Evolutionary conservation across 2,888 invertebrate genomes (phyloP).

Genomic region (Beris chalybata): DNA sequence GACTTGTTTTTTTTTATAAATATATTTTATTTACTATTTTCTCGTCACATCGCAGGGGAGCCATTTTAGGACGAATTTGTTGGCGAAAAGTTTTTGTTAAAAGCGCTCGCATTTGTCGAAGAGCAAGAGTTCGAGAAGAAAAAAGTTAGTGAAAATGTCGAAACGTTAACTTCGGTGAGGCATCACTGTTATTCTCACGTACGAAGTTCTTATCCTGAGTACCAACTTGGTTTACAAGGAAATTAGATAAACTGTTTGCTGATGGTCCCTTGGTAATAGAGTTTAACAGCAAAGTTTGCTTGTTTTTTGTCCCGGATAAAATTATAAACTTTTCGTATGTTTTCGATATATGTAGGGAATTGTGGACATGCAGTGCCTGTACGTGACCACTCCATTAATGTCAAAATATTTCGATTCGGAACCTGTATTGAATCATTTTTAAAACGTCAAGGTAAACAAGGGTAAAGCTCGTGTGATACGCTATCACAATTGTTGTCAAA

Average conservation of each 20-base stretch:
- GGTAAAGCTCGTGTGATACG: too few relatives aligned
- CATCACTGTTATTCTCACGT: slow-evolving; percentile 17
- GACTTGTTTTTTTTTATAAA: too few relatives aligned
- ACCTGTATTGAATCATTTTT: too few relatives aligned
- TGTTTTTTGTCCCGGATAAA: slow-evolving; percentile 18
- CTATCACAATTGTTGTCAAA: too few relatives aligned
- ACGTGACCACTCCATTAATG: too few relatives aligned
- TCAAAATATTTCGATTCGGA: too few relatives aligned
- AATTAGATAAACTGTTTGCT: slow-evolving; percentile 38
- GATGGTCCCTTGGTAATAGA: slow-evolving; percentile 32
- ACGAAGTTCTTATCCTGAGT: slow-evolving; percentile 20
- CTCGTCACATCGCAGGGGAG: too few relatives aligned
- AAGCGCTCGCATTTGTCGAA: slow-evolving; percentile 17
- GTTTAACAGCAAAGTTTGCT: slow-evolving; percentile 32
- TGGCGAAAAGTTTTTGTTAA: background rate
- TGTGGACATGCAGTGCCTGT: too few relatives aligned
- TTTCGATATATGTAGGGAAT: slow-evolving; percentile 8
- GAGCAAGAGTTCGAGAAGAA: slow-evolving; percentile 17
- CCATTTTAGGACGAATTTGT: too few relatives aligned
- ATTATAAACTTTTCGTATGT: slow-evolving; percentile 31
- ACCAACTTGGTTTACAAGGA: slow-evolving; percentile 27
- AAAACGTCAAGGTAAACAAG: too few relatives aligned
- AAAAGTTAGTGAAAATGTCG: slow-evolving; percentile 9
- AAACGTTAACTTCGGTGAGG: slow-evolving; percentile 5
- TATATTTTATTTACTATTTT: slow-evolving; percentile 18